Evolutionary conservation across 1,140 invertebrate species (phyloP), one percentile per base, ranked within the genome.

Genomic region (Drosophila truncata): DNA sequence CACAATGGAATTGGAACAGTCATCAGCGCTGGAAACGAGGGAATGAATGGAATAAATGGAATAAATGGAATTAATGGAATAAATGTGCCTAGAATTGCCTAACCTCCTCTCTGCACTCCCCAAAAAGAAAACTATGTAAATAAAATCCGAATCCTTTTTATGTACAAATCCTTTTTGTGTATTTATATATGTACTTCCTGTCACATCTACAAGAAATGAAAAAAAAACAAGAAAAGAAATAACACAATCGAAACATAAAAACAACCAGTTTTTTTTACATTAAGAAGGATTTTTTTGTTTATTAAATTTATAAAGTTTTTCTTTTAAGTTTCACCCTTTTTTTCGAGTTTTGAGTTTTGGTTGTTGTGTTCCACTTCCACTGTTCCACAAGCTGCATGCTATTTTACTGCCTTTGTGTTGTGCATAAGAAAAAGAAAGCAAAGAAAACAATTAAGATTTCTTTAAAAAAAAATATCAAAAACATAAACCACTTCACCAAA

Each of bases 91-190:
- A 75, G 52, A 55, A 52, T 35, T 55, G 20, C 31, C 50, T 35
- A 9, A 11, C 50, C 42, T 2, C 29, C 42, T 39, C 18, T 33
- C 50, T 20, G 10, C 33, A 18, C 31, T 31, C 27, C 27, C 20
- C 20, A 55, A 69, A 76, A 61, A 54, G 72, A 63, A 47, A 49
- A 37, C 35, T 54, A 76, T 71, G 59, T 70, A 54, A 59, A 78
- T 35, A 61, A 82, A 65, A 50, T 62, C 33, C 54, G 25, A 55
- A 61, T 75, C 20, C 57, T 62, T 60, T 74, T 41, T 57, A 37
- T 77, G 58, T 83, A 31, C 41, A 66, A 18, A 35, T 52, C 46
- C 46, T 60, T 25, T 25, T 55, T 72, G 35, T 72, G 49, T 71
- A 55, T 55, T 55, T n/a, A n/a, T n/a, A 18, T 72, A 42, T 72